phyloP scores from a whole-genome alignment of 2,113 vertebrate species.

The Rhea pennata region DNA sequence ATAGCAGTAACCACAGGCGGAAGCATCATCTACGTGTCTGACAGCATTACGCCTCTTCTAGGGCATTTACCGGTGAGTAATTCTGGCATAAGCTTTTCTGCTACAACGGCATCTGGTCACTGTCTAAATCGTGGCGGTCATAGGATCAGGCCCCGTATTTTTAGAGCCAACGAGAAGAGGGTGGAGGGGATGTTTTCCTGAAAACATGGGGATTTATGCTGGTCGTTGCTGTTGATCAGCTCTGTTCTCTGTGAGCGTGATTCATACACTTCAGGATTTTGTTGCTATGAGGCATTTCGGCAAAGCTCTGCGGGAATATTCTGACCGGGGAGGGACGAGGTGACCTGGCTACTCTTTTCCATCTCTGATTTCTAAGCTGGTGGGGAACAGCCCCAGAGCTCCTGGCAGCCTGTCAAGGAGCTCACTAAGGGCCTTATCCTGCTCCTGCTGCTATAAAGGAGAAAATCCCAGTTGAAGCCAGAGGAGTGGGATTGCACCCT shows the following conservation, averaged over 20 bases:
- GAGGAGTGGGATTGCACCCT: neutral
- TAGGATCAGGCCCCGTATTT: neutral
- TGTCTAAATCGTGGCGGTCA: neutral
- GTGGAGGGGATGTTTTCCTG: neutral
- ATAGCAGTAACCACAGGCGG: slow-evolving; percentile 83
- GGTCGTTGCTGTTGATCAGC: neutral
- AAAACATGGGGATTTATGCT: neutral
- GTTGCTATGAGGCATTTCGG: slow-evolving; percentile 44
- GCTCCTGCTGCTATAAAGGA: neutral
- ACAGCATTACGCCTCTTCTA: slow-evolving; percentile 84
- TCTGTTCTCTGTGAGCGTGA: neutral
- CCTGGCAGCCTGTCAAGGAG: neutral
- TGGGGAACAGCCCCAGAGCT: neutral
- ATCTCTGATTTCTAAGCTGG: slow-evolving; percentile 29
- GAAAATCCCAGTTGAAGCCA: neutral
- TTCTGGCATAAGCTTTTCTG: neutral
- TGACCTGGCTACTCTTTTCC: slow-evolving; percentile 38
- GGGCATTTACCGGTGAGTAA: slow-evolving; percentile 84
- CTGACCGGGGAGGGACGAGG: neutral
- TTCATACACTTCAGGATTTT: slow-evolving; percentile 17
- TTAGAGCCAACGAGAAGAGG: neutral
- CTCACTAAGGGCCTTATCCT: slow-evolving; percentile 7
- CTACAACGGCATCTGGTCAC: too few species aligned
- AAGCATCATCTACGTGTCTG: slow-evolving; percentile 85
- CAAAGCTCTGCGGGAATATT: neutral